A percentile compares a stretch with the other conserved stretches of the same genome.
These are phyloP conservation scores for Philaethria dido DNA, from an alignment of 2,888 invertebrate species.

Conservation along the genomic window DNA sequence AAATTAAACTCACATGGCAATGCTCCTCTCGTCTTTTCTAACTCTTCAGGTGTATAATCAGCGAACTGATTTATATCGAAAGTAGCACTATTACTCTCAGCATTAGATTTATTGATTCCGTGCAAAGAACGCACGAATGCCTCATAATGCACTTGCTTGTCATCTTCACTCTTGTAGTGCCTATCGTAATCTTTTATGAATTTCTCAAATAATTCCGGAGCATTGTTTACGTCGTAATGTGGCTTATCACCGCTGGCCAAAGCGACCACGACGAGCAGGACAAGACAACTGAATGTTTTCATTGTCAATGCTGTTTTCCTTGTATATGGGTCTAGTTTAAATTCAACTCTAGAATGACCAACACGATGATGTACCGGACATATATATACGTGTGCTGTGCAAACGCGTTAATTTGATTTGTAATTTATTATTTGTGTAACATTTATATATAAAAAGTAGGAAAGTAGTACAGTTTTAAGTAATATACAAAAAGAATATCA, in stretches of 20 bases:
- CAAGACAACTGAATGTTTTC: neutral
- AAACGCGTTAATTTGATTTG: neutral
- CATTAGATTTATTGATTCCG: neutral
- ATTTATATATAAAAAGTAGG: no score
- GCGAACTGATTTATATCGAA: neutral
- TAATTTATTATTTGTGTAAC: slow-evolving; percentile 4
- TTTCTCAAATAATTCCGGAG: neutral
- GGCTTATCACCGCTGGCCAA: neutral
- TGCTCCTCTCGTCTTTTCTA: neutral
- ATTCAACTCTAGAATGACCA: slow-evolving; percentile 1
- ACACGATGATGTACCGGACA: neutral
- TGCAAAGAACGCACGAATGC: neutral
- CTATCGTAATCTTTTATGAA: neutral
- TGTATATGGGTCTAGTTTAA: neutral
- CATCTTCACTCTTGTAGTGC: neutral
- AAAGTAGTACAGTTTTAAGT: no score
- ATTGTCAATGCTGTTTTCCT: slow-evolving; percentile 1
- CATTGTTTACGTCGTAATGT: neutral
- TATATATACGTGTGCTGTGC: neutral
- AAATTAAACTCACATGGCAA: neutral
- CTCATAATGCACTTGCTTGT: neutral
- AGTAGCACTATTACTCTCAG: neutral
- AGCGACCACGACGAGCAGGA: slow-evolving; percentile 11
- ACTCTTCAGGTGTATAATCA: neutral
- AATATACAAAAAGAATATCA: no score